Evolutionary conservation across 2,113 vertebrate species (phyloP), one percentile per base, ranked within the genome.

Genomic region (Rhinoderma darwinii): DNA sequence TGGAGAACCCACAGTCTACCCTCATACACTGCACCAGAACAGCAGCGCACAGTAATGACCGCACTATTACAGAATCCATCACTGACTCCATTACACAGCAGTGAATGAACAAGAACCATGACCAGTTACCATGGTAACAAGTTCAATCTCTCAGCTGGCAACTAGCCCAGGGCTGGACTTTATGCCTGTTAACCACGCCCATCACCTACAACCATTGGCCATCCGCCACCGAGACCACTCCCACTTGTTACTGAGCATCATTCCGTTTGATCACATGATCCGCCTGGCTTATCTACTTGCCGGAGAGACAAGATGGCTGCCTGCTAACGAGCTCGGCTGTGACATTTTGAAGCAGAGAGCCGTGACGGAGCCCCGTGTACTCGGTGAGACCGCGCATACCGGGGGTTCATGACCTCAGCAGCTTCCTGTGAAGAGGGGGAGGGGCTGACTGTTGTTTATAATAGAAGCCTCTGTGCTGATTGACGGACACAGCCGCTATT

Each of bases 291-390:
- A 25, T 54, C 74, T 47, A 6, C n/a, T 30, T 35, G 74, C 56
- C 41, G 18, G 41, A 27, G 25, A 86, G 74, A 51, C 59, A 86
- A 86, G 84, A 86, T 86, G 84, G 74, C 75, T 6, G 43, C 74
- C 2, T 27, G 59, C 11, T 56, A 59, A 25, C 14, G 39, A 22
- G 3, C 14, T 6, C 9, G n/a, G n/a, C 39, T 20, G 72, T 76
- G 83, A 56, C 51, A 20, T 37, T 10, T 27, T 9, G 20, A 17
- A 82, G 56, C 39, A 20, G 59, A 15, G 80, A 44, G 14, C 41
- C 25, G 25, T 1, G 6, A 18, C 41, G 15, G 37, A 66, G 59
- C 12, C 17, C n/a, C 3, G 61, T 44, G n/a, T 50, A 15, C 22
- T 39, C 27, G 75, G 78, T 81, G 54, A 81, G 78, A 9, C 20